phyloP scores from a whole-genome alignment of 1,140 invertebrate species.

The Amphibalanus amphitrite region DNA sequence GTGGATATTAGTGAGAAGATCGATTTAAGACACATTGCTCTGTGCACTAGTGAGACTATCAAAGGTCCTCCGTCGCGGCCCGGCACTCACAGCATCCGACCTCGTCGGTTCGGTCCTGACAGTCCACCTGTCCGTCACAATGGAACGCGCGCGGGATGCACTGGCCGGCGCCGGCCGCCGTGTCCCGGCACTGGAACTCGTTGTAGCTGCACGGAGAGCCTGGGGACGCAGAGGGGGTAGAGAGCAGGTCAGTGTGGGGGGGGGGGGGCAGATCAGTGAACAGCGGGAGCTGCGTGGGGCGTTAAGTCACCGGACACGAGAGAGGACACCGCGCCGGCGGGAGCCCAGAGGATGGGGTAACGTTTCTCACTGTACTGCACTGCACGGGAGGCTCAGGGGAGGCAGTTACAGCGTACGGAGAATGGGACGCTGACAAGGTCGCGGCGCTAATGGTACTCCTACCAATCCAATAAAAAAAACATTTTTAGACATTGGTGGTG shows the following conservation, averaged over 20 bases:
- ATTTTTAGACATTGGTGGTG: too few species aligned
- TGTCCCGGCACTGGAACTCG: conserved; percentile 49
- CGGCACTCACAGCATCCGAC: conserved; percentile 64
- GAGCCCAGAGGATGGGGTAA: background rate
- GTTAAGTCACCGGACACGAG: conserved; percentile 5
- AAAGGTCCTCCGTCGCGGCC: too few species aligned
- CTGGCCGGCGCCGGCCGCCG: conserved; percentile 45
- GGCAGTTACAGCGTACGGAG: too few species aligned
- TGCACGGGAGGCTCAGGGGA: background rate
- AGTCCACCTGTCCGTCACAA: conserved; percentile 78
- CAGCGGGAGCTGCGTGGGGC: conserved; percentile 2
- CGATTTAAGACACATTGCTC: too few species aligned
- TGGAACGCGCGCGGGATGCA: conserved; percentile 87
- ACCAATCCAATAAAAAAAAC: too few species aligned
- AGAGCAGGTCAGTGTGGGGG: too few species aligned
- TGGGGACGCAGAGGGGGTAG: conserved; percentile 19
- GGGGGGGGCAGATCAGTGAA: conserved; percentile 2
- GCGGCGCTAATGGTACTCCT: too few species aligned
- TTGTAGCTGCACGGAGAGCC: conserved; percentile 52
- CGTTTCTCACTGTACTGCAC: background rate
- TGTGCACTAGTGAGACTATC: too few species aligned
- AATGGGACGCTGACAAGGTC: too few species aligned
- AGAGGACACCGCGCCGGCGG: background rate
- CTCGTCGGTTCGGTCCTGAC: conserved; percentile 75
- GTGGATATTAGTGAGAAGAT: too few species aligned